Base-by-base conservation (phyloP, 2,888 invertebrate genomes). In the Eudasyphora cyanicolor region DNA sequence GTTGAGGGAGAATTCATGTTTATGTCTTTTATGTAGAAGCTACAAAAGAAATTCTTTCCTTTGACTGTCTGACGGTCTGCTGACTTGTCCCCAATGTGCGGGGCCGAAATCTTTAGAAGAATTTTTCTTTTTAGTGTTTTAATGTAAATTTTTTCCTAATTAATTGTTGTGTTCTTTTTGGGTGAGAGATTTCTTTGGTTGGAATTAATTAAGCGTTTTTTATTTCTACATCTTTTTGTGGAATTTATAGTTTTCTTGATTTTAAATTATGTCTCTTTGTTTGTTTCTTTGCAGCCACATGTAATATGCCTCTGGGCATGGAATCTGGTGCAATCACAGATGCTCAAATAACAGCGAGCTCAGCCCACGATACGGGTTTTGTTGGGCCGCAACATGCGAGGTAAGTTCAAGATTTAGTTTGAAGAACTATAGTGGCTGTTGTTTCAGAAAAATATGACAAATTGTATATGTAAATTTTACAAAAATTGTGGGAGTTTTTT, bases 311-410 rank as follows among this genome's bases (percentile, higher is more conserved):
- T 21, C 92, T 97, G 90, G 97, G 97, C 86, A 96, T 97, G 96
- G 96, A 96, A 92, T 95, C 95, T 71, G 95, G 96, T 84, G 93
- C 93, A 86, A 96, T 97, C 90, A 94, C 94, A 89, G 96, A 97
- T 93, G 93, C 94, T 88, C 95, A 96, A 92, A 95, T 97, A 92
- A 94, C 95, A 82, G 96, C 97, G 82, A 96, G 96, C 91, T 96
- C 96, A 79, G 95, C 96, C 87, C 96, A 96, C 92, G 96, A 97
- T 91, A 94, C 94, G 87, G 95, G 95, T 88, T 96, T 95, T 91
- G 96, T 97, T 85, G 97, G 97, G 88, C 96, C 97, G 45, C 95
- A 95, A 89, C 95, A 95, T 92, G 96, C 95, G 91, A 95, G 97
- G 97, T 96, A 92, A 93, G 93, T 87, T 82, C 17, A 24, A 49